A percentile compares a stretch with the other conserved stretches of the same genome.
These are phyloP conservation scores for Mobula hypostoma DNA, from an alignment of 2,113 vertebrate genomes.

Conservation along the genomic window DNA sequence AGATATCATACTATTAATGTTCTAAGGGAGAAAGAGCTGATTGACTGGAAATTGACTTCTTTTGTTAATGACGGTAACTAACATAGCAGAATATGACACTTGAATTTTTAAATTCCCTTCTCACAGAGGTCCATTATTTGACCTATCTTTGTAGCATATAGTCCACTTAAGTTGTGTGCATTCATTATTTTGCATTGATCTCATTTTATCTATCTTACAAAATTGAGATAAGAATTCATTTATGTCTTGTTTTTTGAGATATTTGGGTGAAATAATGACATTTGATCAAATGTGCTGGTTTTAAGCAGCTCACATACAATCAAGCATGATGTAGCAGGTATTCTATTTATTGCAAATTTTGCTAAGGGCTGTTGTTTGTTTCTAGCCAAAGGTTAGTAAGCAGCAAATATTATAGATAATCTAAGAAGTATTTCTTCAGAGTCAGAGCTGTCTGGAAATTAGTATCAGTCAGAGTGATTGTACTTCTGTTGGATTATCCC, in stretches of 20 bases:
- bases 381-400: not conserved
- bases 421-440: not conserved
- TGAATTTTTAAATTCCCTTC: not conserved
- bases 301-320: not conserved
- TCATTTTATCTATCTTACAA: not conserved
- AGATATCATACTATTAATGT: slow-evolving; percentile 26
- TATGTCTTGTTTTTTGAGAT: not conserved
- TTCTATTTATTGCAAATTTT: not conserved
- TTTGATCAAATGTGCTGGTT: not conserved
- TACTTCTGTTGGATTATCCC: not conserved
- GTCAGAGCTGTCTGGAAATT: not conserved
- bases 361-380: not conserved
- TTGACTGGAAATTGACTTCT: slow-evolving; percentile 33
- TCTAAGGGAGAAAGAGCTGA: slow-evolving; percentile 26
- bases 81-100: slow-evolving; percentile 27
- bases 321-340: not conserved
- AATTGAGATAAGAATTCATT: not conserved
- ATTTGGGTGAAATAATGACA: not conserved
- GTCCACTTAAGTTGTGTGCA: not conserved
- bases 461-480: not conserved
- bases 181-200: not conserved
- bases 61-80: slow-evolving; percentile 27
- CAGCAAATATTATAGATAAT: not conserved
- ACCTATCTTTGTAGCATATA: not conserved
- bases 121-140: not conserved